Evolutionary conservation across 2,888 invertebrate species (phyloP).

Genomic region (Trilocha varians): DNA sequence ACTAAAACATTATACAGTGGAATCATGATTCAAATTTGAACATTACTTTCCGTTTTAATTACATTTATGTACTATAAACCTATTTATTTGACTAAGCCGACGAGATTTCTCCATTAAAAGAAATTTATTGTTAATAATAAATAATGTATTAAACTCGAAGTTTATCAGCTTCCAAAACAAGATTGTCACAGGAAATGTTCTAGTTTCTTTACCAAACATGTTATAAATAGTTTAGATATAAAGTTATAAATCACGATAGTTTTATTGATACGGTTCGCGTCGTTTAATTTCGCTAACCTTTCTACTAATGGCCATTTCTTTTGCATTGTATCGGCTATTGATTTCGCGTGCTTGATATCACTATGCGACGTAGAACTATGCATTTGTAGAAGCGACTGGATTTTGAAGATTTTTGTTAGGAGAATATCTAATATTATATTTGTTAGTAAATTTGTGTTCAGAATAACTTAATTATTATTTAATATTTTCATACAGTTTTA

Average conservation of each 20-base stretch:
- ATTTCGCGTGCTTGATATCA: conserved; percentile 36
- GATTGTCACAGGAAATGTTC: not conserved
- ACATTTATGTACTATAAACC: too few relatives aligned
- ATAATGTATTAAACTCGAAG: too few relatives aligned
- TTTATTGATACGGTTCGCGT: conserved; percentile 4
- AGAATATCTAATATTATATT: too few relatives aligned
- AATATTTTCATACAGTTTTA: too few relatives aligned
- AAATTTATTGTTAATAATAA: too few relatives aligned
- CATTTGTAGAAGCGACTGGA: conserved; percentile 16
- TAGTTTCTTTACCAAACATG: not conserved
- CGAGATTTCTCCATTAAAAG: too few relatives aligned
- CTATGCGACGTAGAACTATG: conserved; percentile 15
- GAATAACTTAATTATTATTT: too few relatives aligned
- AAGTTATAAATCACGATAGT: not conserved
- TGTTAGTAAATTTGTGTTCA: too few relatives aligned
- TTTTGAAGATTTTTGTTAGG: not conserved
- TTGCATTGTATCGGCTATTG: conserved; percentile 30
- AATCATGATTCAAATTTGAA: too few relatives aligned
- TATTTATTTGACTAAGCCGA: too few relatives aligned
- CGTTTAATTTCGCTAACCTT: conserved; percentile 20
- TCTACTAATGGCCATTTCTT: conserved; percentile 32
- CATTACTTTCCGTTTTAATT: too few relatives aligned
- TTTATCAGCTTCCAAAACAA: not conserved
- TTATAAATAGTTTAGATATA: conserved; percentile 3
- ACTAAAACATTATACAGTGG: too few relatives aligned